Base-by-base conservation (phyloP, 2,797 vertebrate genomes). In the Falco novaeseelandiae region DNA sequence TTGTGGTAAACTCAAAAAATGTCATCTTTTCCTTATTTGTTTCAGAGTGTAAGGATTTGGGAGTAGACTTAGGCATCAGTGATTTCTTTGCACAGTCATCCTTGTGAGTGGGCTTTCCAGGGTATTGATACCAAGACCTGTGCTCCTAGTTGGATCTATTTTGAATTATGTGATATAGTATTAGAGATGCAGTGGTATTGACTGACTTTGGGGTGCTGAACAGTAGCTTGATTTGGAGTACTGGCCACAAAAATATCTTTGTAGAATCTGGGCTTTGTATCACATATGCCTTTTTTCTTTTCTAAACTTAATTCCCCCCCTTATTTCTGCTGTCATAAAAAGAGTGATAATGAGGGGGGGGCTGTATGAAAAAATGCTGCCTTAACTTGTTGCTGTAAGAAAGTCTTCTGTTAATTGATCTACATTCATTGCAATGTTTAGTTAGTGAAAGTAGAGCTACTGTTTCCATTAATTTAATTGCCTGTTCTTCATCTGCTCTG, bases 271-370 rank as follows among this genome's bases (percentile, higher is more conserved):
- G 10, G 7, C 30, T 74, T 66, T 14, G 15, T 65, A 12, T 63
- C 6, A 8, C 29, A 49, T 29, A 6, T n/a, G 7, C 8, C 16
- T 83, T 61, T 66, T 72, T 73, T 72, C 4, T 62, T 44, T 66
- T 48, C 44, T 51, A 58, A 57, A 11, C 18, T 36, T 55, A 20
- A 40, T 12, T 14, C 38, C 38, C 38, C 38, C 38, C 38, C 38
- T 14, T 14, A 29, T 44, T 92, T 89, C 32, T 79, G 26, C 29
- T 55, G 0, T 49, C 13, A 17, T 51, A 44, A 52, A 74, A 85
- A 10, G 25, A 73, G n/a, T 48, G 1, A 21, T 76, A 40, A 40
- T 66, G 52, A 20, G 6, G 0, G 0, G 1, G 4, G 11, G 32
- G 52, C 83, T 89, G 16, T 90, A 34, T 18, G 42, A 34, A 66